phyloP scores from a whole-genome alignment of 2,797 vertebrate genomes.

The Poeciliopsis infans region DNA sequence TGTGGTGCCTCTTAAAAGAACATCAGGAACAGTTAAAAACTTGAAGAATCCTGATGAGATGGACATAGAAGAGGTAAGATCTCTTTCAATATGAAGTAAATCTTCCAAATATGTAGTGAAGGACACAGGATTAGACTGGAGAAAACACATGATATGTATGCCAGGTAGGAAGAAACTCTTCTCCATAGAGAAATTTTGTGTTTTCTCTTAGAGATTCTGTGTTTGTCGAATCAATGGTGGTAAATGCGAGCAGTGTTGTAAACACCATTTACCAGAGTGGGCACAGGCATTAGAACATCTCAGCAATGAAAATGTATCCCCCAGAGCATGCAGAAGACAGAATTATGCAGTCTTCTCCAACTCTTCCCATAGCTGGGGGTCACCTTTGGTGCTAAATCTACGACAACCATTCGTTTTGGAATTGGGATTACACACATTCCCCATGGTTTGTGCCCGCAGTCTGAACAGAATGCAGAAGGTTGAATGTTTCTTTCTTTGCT shows the following conservation, averaged over 20 bases:
- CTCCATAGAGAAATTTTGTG: background rate
- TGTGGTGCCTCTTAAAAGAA: conserved; percentile 89
- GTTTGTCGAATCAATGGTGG: conserved; percentile 27
- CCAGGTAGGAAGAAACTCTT: background rate
- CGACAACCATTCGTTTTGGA: conserved; percentile 60
- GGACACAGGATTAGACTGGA: background rate
- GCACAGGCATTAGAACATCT: conserved; percentile 40
- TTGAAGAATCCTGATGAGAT: conserved; percentile 93
- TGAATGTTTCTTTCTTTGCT: conserved; percentile 7
- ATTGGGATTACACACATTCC: conserved; percentile 71
- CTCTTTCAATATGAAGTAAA: background rate
- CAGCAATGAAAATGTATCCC: conserved; percentile 49
- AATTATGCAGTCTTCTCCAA: conserved; percentile 61
- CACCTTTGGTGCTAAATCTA: conserved; percentile 71
- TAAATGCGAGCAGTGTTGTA: conserved; percentile 25
- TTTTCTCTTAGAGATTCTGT: conserved; percentile 13
- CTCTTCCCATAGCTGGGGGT: conserved; percentile 60
- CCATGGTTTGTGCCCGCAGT: conserved; percentile 47
- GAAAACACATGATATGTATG: background rate
- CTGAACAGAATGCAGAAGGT: conserved; percentile 40
- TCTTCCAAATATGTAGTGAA: background rate
- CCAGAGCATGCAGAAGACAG: conserved; percentile 54
- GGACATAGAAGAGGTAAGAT: conserved; percentile 94
- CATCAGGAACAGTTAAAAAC: conserved; percentile 83
- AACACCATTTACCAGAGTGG: conserved; percentile 31